These are phyloP conservation scores for Formica aserva DNA, from an alignment of 2,888 invertebrate species.

Conservation along the genomic window DNA sequence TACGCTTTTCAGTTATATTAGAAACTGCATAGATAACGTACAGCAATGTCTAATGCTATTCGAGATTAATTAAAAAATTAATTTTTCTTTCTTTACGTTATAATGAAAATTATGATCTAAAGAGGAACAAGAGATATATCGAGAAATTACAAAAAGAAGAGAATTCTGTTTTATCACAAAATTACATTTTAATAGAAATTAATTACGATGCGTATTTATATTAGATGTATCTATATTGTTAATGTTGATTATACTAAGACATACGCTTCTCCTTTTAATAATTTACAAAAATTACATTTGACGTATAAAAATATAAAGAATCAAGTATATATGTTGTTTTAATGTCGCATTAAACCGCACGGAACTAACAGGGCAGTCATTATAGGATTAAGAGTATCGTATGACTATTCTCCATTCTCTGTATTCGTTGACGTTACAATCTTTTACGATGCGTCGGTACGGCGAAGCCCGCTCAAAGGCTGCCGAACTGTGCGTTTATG, in stretches of 20 bases:
- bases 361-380: slow-evolving; percentile 31
- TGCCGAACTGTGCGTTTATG: slow-evolving; percentile 44
- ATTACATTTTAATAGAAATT: neutral
- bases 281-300: neutral
- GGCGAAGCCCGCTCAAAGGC: slow-evolving; percentile 32
- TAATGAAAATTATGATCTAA: neutral
- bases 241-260: neutral
- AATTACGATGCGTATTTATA: neutral
- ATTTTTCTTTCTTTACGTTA: neutral
- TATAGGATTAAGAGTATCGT: slow-evolving; percentile 43
- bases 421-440: slow-evolving; percentile 35
- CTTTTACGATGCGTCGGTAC: slow-evolving; percentile 39
- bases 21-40: neutral
- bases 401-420: slow-evolving; percentile 37
- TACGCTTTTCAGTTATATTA: neutral
- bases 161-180: neutral
- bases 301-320: too few relatives aligned
- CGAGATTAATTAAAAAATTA: neutral
- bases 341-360: slow-evolving; percentile 15
- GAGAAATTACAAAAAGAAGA: neutral
- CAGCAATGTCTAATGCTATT: neutral
- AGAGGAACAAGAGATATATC: neutral
- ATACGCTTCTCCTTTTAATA: neutral
- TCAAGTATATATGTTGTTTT: neutral
- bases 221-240: neutral